Evolutionary conservation across 2,888 invertebrate genomes (phyloP), one percentile per base, ranked within the genome.

Genomic region (Syrista parreyssii): DNA sequence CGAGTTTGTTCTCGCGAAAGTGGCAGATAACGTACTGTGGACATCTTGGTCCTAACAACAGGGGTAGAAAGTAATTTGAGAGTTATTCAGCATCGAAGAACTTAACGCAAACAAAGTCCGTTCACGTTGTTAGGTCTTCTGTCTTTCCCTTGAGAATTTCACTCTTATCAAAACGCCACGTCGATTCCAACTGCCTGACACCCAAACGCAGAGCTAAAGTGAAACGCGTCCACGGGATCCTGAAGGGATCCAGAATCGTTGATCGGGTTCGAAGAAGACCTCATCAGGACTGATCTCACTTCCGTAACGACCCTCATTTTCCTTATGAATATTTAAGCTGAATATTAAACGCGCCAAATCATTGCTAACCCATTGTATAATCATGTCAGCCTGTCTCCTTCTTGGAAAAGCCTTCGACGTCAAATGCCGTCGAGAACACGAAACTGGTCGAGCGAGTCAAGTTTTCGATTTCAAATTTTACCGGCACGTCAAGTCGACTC

Each of bases 261-360:
- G 55, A 55, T 55, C 55, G 55, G 9, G 2, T 23, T 55, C 55
- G 55, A 55, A 55, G 55, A 23, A 55, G 23, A 23, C 9, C 9
- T 55, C 55, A 9, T 55, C 23, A 2, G 55, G 23, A 0, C 23
- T 55, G 23, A 9, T 23, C 74, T 75, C 73, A 73, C 77, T 77
- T 80, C 76, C 77, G 78, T 79, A 74, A 73, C 77, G 78, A 77
- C 76, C 78, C 76, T 79, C 76, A 55, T 78, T 76, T 75, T 72
- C 68, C 68, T 74, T 32, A 89, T 90, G 89, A 89, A 90, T 90
- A 90, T 90, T 90, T 89, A 90, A 90, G 88, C 88, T 88, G 87
- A 88, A 89, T 88, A 90, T 89, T 90, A 90, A 89, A 89, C 88
- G 88, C 86, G 86, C 87, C 85, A 89, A 88, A 89, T 88, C 87